Base-by-base conservation (phyloP, 2,797 vertebrate genomes). In the Pristis pectinata region DNA sequence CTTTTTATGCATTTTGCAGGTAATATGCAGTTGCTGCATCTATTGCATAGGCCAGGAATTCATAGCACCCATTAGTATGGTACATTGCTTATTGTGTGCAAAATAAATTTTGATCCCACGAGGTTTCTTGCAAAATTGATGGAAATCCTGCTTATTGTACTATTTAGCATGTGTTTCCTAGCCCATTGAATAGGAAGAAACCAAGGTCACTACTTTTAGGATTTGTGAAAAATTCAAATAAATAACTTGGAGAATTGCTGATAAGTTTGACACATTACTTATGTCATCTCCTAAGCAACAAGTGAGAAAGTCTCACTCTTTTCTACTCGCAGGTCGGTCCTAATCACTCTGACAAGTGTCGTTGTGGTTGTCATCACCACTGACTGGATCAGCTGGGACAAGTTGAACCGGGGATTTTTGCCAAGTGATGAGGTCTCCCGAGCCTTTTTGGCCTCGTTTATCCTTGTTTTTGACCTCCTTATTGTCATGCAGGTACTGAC, bases 381-480 rank as follows among this genome's bases (percentile, higher is more conserved):
- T 3, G 98, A 99, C 97, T 99, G 99, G 99, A 99, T 99, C 97
- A 99, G 98, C 97, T 99, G 99, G 99, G 99, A 99, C 97, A 98
- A 99, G 95, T 96, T 99, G 95, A 99, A 99, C 96, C 98, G 98
- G 77, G 99, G 98, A 95, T 99, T 99, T 97, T 96, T 99, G 97
- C 99, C 99, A 96, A 99, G 98, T 95, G 98, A 99, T 94, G 99
- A 99, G 96, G 98, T 99, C 97, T 99, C 98, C 95, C 97, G 99
- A 97, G 99, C 99, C 59, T 99, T 99, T 96, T 97, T 99, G 95
- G 98, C 99, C 96, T 99, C 99, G 95, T 99, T 99, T 97, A 99
- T 99, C 97, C 97, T 99, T 96, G 99, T 99, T 95, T 99, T 99
- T 97, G 99, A 99, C 98, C 99, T 99, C 96, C 98, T 99, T 96